phyloP scores from a whole-genome alignment of 1,140 invertebrate species.

The Drosophila sucinea region DNA sequence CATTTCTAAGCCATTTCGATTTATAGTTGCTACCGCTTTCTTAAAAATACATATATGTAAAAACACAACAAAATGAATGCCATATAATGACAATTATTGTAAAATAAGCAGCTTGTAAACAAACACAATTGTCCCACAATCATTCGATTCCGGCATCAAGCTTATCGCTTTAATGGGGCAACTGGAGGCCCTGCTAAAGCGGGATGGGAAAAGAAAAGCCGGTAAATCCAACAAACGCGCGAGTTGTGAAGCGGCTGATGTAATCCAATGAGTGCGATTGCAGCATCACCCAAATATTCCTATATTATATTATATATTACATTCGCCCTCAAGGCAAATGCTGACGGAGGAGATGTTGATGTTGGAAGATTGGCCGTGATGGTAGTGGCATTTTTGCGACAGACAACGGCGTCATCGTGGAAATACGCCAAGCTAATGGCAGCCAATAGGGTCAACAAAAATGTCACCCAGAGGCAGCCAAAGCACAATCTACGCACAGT shows the following conservation, averaged over 20 bases:
- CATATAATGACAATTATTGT: constrained; percentile 16
- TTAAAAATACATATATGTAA: neutral
- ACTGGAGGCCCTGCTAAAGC: neutral
- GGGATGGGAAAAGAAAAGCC: constrained; percentile 19
- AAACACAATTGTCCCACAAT: constrained; percentile 28
- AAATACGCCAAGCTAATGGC: constrained; percentile 56
- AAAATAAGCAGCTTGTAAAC: constrained; percentile 27
- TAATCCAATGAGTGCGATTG: constrained; percentile 48
- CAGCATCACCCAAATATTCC: constrained; percentile 42
- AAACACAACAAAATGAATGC: constrained; percentile 8
- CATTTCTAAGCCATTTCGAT: neutral
- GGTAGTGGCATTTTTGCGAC: constrained; percentile 38
- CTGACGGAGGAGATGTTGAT: constrained; percentile 23
- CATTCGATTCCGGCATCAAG: constrained; percentile 30
- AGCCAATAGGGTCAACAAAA: constrained; percentile 67
- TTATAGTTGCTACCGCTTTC: neutral
- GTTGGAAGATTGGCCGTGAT: constrained; percentile 4
- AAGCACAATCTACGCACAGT: constrained; percentile 60
- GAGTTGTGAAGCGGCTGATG: constrained; percentile 51
- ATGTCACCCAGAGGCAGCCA: constrained; percentile 54
- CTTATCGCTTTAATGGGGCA: constrained; percentile 45
- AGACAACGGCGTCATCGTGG: constrained; percentile 25
- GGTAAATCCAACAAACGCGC: constrained; percentile 31
- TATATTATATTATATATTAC: constrained; percentile 3
- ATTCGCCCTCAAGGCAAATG: constrained; percentile 41